Percentiles rank a stretch among this genome's conserved stretches.
These are phyloP conservation scores for Embiotoca jacksoni DNA, from an alignment of 2,113 vertebrate genomes.

Conservation along the genomic window DNA sequence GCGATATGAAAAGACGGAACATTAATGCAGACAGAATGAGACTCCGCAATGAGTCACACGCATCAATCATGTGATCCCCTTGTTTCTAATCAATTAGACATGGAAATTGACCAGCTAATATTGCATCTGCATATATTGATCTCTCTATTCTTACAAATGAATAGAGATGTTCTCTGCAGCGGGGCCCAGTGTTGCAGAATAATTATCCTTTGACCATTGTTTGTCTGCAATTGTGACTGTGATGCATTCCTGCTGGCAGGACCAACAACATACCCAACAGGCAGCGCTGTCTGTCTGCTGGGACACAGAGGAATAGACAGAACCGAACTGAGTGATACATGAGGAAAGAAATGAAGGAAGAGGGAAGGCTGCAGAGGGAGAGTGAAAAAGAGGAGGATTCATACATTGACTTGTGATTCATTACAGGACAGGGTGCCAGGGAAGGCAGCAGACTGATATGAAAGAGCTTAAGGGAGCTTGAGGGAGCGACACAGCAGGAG, in stretches of 20 bases:
- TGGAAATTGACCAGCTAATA: slow-evolving; percentile 60
- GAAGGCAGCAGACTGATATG: slow-evolving; percentile 70
- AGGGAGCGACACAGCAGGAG: slow-evolving; percentile 60
- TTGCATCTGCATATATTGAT: slow-evolving; percentile 63
- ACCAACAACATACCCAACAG: slow-evolving; percentile 35
- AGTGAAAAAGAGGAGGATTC: slow-evolving; percentile 29
- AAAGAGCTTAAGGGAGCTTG: slow-evolving; percentile 64
- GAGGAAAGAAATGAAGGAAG: slow-evolving; percentile 18
- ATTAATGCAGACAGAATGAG: slow-evolving; percentile 69
- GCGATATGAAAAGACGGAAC: slow-evolving; percentile 64
- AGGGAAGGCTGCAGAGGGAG: slow-evolving; percentile 34
- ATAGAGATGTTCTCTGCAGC: slow-evolving; percentile 45
- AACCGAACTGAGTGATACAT: slow-evolving; percentile 32
- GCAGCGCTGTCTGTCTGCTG: slow-evolving; percentile 31
- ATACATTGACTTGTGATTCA: slow-evolving; percentile 70
- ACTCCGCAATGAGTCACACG: slow-evolving; percentile 59
- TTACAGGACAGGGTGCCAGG: slow-evolving; percentile 63
- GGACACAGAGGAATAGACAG: slow-evolving; percentile 8
- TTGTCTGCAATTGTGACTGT: slow-evolving; percentile 44
- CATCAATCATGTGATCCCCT: slow-evolving; percentile 60
- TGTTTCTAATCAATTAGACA: slow-evolving; percentile 66
- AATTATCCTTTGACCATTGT: slow-evolving; percentile 52
- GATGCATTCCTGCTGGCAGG: slow-evolving; percentile 41
- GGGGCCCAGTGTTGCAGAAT: slow-evolving; percentile 24
- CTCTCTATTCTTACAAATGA: slow-evolving; percentile 49